Percentiles rank a stretch among this genome's conserved stretches.
These are phyloP conservation scores for Odocoileus virginianus DNA, from an alignment of 2,113 vertebrate species.

Conservation along the genomic window DNA sequence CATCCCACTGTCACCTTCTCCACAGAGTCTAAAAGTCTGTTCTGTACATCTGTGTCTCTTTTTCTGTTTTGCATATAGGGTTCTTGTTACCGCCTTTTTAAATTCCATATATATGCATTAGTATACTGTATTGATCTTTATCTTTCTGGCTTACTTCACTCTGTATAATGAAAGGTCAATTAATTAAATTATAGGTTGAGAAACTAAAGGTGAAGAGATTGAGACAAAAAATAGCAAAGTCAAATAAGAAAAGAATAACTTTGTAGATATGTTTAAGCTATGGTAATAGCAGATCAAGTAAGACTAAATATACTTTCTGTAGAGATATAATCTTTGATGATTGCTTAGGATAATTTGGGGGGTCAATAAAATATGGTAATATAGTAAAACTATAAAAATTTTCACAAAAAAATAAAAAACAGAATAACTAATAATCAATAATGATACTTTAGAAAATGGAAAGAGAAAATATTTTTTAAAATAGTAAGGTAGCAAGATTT, in stretches of 20 bases:
- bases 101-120: no score
- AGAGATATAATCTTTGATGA: background rate
- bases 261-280: background rate
- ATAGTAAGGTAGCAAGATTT: background rate
- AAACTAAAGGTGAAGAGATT: background rate
- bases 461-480: background rate
- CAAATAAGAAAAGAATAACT: background rate
- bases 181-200: background rate
- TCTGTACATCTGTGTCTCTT: no score
- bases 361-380: background rate
- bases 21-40: no score
- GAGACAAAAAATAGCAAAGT: slow-evolving; percentile 13
- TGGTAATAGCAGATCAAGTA: background rate
- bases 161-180: background rate
- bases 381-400: background rate
- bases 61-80: no score
- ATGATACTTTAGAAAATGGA: background rate
- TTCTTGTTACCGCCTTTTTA: no score
- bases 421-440: background rate
- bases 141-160: no score
- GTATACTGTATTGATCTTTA: no score
- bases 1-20: no score
- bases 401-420: background rate
- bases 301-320: background rate
- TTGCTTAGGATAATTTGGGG: background rate